phyloP scores from a whole-genome alignment of 2,888 invertebrate species.

The Caenorhabditis zanzibari region DNA sequence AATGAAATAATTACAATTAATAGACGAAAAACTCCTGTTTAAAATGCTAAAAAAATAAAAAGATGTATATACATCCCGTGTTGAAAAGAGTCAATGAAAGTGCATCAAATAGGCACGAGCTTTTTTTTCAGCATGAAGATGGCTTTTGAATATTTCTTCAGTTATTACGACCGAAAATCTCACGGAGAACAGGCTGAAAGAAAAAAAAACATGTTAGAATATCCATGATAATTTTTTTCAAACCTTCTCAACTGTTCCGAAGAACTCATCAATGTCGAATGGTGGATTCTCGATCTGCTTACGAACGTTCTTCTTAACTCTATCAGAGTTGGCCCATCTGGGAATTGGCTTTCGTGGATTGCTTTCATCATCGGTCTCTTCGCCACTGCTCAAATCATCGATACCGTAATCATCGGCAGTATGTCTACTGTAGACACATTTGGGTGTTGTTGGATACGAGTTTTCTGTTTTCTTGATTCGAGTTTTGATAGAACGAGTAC shows the following conservation, averaged over 20 bases:
- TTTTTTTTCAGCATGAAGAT: background rate
- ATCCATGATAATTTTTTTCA: background rate
- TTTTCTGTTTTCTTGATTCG: background rate
- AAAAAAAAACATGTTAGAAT: background rate
- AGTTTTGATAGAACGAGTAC: background rate
- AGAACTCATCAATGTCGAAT: conserved; percentile 8
- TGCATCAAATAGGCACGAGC: background rate
- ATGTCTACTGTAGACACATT: background rate
- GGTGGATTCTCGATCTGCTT: conserved; percentile 2
- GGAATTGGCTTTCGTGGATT: conserved; percentile 3
- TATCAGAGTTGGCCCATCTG: background rate
- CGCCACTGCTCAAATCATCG: conserved; percentile 1
- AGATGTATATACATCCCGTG: no score
- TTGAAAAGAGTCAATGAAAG: background rate
- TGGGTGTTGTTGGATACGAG: background rate
- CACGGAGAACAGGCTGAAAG: conserved; percentile 3
- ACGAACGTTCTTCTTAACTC: background rate
- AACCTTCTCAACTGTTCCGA: conserved; percentile 22
- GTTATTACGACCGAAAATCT: background rate
- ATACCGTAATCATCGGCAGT: conserved; percentile 1
- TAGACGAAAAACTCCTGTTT: no score
- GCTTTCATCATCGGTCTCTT: conserved; percentile 10
- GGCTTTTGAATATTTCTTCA: background rate
- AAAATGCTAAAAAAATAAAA: no score
- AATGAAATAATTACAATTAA: conserved; percentile 15